Evolutionary conservation across 2,888 invertebrate genomes (phyloP).

Genomic region (Xanthorhoe designata): DNA sequence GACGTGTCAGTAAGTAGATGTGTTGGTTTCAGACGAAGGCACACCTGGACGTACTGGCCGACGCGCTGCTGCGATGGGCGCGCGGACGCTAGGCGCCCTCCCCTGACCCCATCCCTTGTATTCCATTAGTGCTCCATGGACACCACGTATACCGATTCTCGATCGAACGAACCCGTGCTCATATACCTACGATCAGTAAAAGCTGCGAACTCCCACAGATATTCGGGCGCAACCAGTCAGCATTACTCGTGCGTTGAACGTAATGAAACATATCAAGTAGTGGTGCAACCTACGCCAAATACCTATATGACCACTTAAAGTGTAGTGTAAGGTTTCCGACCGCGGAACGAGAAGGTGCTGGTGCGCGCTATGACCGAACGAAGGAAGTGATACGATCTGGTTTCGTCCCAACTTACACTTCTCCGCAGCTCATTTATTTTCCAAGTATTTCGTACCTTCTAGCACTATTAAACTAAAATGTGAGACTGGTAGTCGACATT

Average conservation of each 20-base stretch:
- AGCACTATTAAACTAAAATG: constrained; percentile 84
- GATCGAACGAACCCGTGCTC: constrained; percentile 63
- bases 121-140: constrained; percentile 68
- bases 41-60: constrained; percentile 97
- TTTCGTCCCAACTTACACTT: constrained; percentile 75
- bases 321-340: constrained; percentile 77
- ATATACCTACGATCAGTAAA: constrained; percentile 68
- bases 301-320: constrained; percentile 72
- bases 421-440: constrained; percentile 77
- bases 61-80: constrained; percentile 97
- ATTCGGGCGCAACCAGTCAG: constrained; percentile 80
- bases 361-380: constrained; percentile 51
- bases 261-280: constrained; percentile 85
- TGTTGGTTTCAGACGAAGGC: constrained; percentile 92
- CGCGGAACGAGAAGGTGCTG: constrained; percentile 58
- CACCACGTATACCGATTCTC: constrained; percentile 56
- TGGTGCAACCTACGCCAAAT: constrained; percentile 76
- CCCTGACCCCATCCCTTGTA: constrained; percentile 60
- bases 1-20: background rate
- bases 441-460: constrained; percentile 78
- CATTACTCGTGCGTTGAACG: constrained; percentile 71
- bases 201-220: constrained; percentile 71
- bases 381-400: constrained; percentile 71
- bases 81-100: constrained; percentile 91
- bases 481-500: constrained; percentile 86